Evolutionary conservation across 2,888 invertebrate genomes (phyloP).

Genomic region (Apodemia duryi): DNA sequence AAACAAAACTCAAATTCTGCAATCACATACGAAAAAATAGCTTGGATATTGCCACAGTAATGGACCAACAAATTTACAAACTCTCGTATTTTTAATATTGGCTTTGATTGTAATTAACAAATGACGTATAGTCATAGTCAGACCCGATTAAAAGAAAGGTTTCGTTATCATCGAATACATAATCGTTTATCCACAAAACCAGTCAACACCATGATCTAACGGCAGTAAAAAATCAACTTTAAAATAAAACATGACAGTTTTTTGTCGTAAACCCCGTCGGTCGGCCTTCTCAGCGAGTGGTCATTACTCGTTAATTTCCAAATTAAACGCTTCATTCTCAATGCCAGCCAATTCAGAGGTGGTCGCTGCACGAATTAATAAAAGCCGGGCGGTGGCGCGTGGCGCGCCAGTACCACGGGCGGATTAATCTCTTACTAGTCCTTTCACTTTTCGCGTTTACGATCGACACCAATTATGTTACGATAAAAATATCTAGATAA

Average conservation of each 20-base stretch:
- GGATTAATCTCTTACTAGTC: conserved; percentile 63
- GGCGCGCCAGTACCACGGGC: conserved; percentile 64
- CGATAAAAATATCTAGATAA: conserved; percentile 64
- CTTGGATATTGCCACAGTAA: too few relatives aligned
- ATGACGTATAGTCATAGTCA: too few relatives aligned
- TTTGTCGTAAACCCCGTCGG: conserved; percentile 51
- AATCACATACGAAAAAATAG: neutral
- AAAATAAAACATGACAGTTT: conserved; percentile 47
- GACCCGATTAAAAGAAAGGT: neutral
- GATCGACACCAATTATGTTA: conserved; percentile 47
- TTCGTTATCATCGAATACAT: neutral
- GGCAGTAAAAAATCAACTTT: conserved; percentile 31
- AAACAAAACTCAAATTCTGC: too few relatives aligned
- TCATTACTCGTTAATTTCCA: conserved; percentile 74
- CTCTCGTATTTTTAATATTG: too few relatives aligned
- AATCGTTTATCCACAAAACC: neutral
- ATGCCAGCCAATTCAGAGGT: conserved; percentile 72
- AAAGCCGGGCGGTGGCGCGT: conserved; percentile 70
- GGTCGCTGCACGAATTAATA: conserved; percentile 64
- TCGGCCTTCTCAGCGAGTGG: conserved; percentile 69
- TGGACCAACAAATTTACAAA: too few relatives aligned
- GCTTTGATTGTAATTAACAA: too few relatives aligned
- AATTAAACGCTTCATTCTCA: conserved; percentile 75
- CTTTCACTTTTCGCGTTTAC: conserved; percentile 73
- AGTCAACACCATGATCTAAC: conserved; percentile 2